Percentiles rank a stretch among this genome's conserved stretches.
Conservation (phyloP, 1,140 invertebrate genomes). For the Scaptomyza hsui region DNA sequence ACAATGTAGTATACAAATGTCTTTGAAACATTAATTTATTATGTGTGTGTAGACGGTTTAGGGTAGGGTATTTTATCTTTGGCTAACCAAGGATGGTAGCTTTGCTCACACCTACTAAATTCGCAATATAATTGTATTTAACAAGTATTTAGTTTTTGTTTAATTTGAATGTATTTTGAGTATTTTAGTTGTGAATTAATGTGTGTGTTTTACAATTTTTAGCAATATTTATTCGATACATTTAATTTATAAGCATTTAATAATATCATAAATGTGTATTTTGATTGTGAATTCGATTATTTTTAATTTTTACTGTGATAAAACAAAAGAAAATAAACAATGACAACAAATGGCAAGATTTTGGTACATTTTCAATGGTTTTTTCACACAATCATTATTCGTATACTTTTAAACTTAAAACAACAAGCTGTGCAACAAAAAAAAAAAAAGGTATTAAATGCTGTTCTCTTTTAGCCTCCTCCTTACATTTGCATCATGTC, state of each 20-base stretch:
- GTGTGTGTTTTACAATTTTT: slow-evolving; percentile 55
- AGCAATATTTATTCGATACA: slow-evolving; percentile 63
- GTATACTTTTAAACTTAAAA: slow-evolving; percentile 38
- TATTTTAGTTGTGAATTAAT: slow-evolving; percentile 50
- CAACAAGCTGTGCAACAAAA: slow-evolving; percentile 22
- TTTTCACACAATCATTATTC: slow-evolving; percentile 20
- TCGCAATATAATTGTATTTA: slow-evolving; percentile 24
- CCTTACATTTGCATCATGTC: background rate
- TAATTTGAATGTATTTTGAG: slow-evolving; percentile 26
- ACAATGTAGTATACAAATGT: too few relatives aligned
- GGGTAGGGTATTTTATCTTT: background rate
- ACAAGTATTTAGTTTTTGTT: slow-evolving; percentile 20
- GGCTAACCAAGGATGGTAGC: background rate
- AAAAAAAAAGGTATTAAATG: background rate
- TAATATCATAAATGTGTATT: slow-evolving; percentile 73
- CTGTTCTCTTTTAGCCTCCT: slow-evolving; percentile 30
- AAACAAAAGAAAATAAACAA: slow-evolving; percentile 66
- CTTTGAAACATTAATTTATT: background rate
- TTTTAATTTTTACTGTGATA: slow-evolving; percentile 81
- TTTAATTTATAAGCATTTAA: slow-evolving; percentile 72
- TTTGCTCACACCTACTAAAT: background rate
- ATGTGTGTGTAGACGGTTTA: background rate
- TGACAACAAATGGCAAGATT: slow-evolving; percentile 45
- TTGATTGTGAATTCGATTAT: slow-evolving; percentile 76
- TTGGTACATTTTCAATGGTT: background rate